Evolutionary conservation across 1,140 invertebrate genomes (phyloP), one percentile per base, ranked within the genome.

Genomic region (Ericerus pela): DNA sequence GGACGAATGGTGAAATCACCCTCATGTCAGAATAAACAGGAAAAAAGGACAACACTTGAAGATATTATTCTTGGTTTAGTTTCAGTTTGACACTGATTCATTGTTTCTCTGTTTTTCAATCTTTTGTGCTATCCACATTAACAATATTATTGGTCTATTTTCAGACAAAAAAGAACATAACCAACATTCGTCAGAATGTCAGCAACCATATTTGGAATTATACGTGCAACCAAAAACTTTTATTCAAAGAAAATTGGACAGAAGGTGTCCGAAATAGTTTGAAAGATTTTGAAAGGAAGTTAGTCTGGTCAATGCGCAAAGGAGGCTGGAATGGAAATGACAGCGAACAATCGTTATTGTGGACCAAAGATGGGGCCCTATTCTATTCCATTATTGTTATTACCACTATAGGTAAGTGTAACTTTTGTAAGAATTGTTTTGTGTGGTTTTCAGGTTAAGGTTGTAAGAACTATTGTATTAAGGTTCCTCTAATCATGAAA

Each of bases 371-470:
- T 12, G 92, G 91, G 1, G 85, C 90, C 1, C 77, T 96, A 2
- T 93, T 96, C 69, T 98, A 97, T 71, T 95, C 89, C 57, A 89
- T 97, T 62, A 96, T 96, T 63, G 91, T 96, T 47, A 96, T 96
- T 64, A 96, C 92, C 1, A 96, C 91, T 20, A 96, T 95, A 54
- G 92, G 92, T 93, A 67, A 80, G 78, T 55, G 27, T 14, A 20
- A 11, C 8, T n/a, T 33, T 33, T 33, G 31, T 33, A 33, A 10
- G n/a, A 8, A 33, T n/a, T 10, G 8, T 33, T 33, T 33, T 33
- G 31, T n/a, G 8, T 33, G 8, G n/a, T 33, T 33, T n/a, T 33
- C n/a, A 33, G n/a, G n/a, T 33, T 10, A 33, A 33, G n/a, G 31
- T 33, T 33, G n/a, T 33, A 33, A n/a, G 31, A 33, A n/a, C 31